Percentiles rank a stretch among this genome's conserved stretches.
phyloP scores from a whole-genome alignment of 2,888 invertebrate genomes.

The Plebejus melissa region DNA sequence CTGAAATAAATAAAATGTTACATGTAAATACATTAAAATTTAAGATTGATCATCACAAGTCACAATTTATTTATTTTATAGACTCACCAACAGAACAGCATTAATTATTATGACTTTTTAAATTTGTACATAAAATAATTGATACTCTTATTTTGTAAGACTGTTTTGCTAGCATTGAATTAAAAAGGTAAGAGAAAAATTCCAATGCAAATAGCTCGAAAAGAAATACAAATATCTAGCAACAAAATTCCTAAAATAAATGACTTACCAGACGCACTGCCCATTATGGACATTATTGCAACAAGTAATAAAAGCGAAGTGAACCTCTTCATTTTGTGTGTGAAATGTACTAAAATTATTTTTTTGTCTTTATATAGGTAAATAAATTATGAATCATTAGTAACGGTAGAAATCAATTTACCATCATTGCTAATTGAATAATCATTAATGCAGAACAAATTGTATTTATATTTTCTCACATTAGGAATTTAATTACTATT shows the following conservation, averaged over 20 bases:
- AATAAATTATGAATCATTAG: not conserved
- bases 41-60: not conserved
- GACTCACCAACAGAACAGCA: no score
- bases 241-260: not conserved
- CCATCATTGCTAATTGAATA: not conserved
- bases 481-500: not conserved
- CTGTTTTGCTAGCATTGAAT: no score
- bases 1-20: not conserved
- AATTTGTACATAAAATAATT: no score
- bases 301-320: not conserved
- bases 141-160: not conserved
- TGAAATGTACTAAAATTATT: not conserved
- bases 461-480: not conserved
- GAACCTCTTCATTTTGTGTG: not conserved
- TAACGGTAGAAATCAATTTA: not conserved
- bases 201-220: not conserved
- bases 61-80: no score
- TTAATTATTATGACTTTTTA: no score
- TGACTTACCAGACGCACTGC: not conserved
- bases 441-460: not conserved
- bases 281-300: not conserved
- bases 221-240: not conserved
- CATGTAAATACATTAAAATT: not conserved
- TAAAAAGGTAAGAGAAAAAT: not conserved
- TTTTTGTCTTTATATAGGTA: not conserved